Base-by-base conservation (phyloP, 2,797 vertebrate genomes). In the Setipinna tenuifilis region DNA sequence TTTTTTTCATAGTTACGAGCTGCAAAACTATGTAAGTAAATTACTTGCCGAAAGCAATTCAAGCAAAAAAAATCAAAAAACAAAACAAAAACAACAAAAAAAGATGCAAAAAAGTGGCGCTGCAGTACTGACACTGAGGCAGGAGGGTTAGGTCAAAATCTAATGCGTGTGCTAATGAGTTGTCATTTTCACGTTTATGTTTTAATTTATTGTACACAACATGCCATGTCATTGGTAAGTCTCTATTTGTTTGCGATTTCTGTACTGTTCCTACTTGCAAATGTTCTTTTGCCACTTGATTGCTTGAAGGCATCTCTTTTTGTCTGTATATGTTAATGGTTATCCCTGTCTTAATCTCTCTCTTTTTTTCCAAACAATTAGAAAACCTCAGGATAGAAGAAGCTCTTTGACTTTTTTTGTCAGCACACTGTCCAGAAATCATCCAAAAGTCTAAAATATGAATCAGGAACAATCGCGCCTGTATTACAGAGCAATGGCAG, bases 371-470 rank as follows among this genome's bases (percentile, higher is more conserved):
- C 91, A 90, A 93, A 85, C 31, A 88, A 90, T 93, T 88, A 93
- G 87, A 93, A 93, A 93, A 92, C 93, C 95, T 96, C 95, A 95
- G 95, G 96, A 91, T 91, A 87, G 88, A 88, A 83, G 78, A 44
- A 78, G 35, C 31, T 35, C 35, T 44, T 78, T 9, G 16, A 9
- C 44, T 78, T 78, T 78, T 71, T 71, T 71, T 9, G 16, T 35
- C 71, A 44, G 71, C 35, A 78, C 71, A 78, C 71, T 78, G 71
- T 78, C 31, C 71, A 78, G 19, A 41, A 35, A 35, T 78, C 59
- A 85, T 25, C 46, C 48, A 83, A 41, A 83, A 78, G 31, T 19
- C 35, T 44, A 78, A 78, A 78, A 78, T 44, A 44, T 44, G 35
- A 78, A 44, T 35, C 71, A 78, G 71, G 71, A 78, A 44, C 17